Base-by-base conservation (phyloP, 2,113 vertebrate genomes). In the Syngnathus typhle region DNA sequence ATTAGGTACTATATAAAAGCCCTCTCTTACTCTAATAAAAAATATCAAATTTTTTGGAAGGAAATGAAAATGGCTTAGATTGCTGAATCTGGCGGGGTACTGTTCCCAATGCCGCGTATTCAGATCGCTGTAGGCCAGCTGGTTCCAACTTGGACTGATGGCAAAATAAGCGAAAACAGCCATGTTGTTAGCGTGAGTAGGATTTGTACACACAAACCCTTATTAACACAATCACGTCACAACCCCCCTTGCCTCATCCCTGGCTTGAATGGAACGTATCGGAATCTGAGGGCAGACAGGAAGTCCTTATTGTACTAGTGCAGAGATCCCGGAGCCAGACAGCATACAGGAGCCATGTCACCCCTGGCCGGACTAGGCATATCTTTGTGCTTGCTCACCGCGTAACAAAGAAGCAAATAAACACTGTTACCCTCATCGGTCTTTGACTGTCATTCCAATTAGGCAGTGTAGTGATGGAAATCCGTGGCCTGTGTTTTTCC, bases 401-500 rank as follows among this genome's bases (percentile, higher is more conserved):
- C 60, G 76, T 85, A 88, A 94, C 91, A 94, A 93, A 93, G 91
- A 94, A 83, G 87, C 92, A 93, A 92, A 93, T 93, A 93, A 93
- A 93, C 91, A 91, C 74, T 78, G 83, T 75, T 84, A 81, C 89
- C 84, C 86, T 85, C 80, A 61, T 85, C 79, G 83, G 90, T 92
- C 89, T 88, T 88, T 84, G 88, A 87, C 91, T 95, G 93, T 94
- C 92, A 93, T 90, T 89, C 87, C 91, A 92, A 93, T 94, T 92
- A 92, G 87, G 84, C 89, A 79, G 64, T 73, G 85, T 76, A 82
- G 86, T 85, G 80, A 87, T 87, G 80, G 83, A 76, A 68, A 38
- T 37, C 87, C 62, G 62, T 41, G n/a, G 9, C 6, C 76, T 76
- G 87, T 84, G 80, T 78, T 81, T 84, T 82, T 86, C 83, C 77